These are phyloP conservation scores for Metallyticus violacea DNA, from an alignment of 2,888 invertebrate species.

Conservation along the genomic window DNA sequence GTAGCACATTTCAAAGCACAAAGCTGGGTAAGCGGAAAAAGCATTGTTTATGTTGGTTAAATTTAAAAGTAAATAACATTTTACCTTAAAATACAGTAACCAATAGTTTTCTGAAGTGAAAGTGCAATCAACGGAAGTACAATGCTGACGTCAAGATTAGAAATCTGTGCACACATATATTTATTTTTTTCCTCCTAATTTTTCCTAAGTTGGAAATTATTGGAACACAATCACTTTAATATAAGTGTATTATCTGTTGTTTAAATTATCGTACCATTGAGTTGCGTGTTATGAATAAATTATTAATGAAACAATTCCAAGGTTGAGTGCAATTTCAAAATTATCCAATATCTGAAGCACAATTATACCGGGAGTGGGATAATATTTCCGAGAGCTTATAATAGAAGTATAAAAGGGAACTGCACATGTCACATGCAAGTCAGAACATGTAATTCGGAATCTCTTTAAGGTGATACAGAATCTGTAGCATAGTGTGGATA, in stretches of 20 bases:
- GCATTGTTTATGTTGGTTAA: background rate
- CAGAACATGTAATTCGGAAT: no score
- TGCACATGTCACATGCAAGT: no score
- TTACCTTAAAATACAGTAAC: constrained; percentile 4
- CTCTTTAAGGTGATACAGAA: no score
- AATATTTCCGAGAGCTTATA: background rate
- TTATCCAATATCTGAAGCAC: no score
- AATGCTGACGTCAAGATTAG: background rate
- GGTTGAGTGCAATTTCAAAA: background rate
- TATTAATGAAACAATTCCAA: background rate
- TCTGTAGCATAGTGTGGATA: no score
- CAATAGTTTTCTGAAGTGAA: background rate
- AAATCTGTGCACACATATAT: background rate
- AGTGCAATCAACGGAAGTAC: background rate
- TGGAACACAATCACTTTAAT: no score
- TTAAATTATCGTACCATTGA: no score
- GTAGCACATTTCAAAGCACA: constrained; percentile 86
- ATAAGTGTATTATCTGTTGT: no score
- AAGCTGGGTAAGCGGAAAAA: constrained; percentile 68
- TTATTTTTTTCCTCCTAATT: background rate
- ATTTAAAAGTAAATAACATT: background rate
- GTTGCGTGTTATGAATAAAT: no score
- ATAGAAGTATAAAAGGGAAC: no score
- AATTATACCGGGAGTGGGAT: background rate
- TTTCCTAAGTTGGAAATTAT: no score